phyloP scores from a whole-genome alignment of 2,888 invertebrate genomes.

The Hedya salicella region DNA sequence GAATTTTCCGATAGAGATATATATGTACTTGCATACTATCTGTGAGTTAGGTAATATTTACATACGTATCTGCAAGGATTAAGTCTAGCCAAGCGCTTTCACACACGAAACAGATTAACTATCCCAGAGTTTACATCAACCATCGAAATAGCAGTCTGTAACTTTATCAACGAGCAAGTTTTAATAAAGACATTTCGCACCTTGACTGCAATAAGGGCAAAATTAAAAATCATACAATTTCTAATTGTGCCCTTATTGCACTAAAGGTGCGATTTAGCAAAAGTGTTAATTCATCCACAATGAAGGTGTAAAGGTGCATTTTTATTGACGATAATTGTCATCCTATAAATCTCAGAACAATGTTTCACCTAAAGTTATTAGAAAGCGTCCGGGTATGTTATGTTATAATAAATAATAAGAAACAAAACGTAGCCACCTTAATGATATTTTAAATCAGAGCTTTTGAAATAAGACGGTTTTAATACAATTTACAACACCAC shows the following conservation, averaged over 20 bases:
- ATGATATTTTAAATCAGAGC: conserved; percentile 20
- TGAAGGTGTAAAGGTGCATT: too few species aligned
- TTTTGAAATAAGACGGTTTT: conserved; percentile 31
- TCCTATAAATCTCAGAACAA: too few species aligned
- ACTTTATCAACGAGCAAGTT: too few species aligned
- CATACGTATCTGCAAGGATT: background rate
- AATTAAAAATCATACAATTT: too few species aligned
- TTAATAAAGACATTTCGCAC: too few species aligned
- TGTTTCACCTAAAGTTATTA: too few species aligned
- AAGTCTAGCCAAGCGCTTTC: background rate
- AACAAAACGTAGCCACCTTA: background rate
- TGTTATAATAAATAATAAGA: background rate
- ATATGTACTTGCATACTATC: background rate
- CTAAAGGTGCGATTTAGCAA: too few species aligned
- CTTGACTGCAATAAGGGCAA: too few species aligned
- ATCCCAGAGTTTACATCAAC: background rate
- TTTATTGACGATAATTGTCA: too few species aligned
- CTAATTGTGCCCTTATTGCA: too few species aligned
- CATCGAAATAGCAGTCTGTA: too few species aligned
- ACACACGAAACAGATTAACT: background rate
- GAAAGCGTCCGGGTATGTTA: background rate
- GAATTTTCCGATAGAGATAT: background rate
- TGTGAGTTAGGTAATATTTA: background rate
- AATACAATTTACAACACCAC: conserved; percentile 29
- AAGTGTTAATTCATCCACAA: too few species aligned